Conservation (phyloP, 2,797 vertebrate genomes). For the Arctocebus calabarensis region DNA sequence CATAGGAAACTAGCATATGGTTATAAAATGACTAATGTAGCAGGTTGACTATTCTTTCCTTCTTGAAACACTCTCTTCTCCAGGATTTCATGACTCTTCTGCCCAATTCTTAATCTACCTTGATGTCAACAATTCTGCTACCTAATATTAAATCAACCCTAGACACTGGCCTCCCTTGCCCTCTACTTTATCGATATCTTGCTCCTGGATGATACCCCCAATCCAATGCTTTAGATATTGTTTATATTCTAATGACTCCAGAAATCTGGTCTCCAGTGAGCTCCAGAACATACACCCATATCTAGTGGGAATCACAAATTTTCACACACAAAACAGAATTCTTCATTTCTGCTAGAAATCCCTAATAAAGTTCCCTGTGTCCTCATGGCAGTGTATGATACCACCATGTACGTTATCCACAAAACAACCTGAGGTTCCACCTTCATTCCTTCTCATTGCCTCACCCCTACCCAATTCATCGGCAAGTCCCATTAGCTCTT, state of each 20-base stretch:
- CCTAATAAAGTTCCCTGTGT: background rate
- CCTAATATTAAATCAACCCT: background rate
- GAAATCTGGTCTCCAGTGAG: background rate
- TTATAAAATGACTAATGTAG: background rate
- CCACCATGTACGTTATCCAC: background rate
- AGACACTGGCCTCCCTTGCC: background rate
- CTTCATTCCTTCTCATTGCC: background rate
- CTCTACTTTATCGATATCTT: background rate
- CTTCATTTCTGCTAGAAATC: background rate
- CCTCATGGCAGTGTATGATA: background rate
- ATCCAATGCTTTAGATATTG: background rate
- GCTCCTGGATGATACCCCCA: background rate
- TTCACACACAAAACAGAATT: constrained; percentile 14
- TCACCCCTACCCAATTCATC: background rate
- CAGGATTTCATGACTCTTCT: background rate
- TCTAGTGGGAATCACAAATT: background rate
- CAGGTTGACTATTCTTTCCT: background rate
- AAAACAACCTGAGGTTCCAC: background rate
- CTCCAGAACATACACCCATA: background rate
- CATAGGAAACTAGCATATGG: background rate
- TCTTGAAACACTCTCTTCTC: constrained; percentile 27
- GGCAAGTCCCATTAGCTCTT: background rate
- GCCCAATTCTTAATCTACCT: background rate
- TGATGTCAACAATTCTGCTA: background rate
- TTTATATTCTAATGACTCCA: background rate